A percentile compares a stretch with the other conserved stretches of the same genome.
These are phyloP conservation scores for Tetanocera ferruginea DNA, from an alignment of 2,888 invertebrate genomes.

Conservation along the genomic window DNA sequence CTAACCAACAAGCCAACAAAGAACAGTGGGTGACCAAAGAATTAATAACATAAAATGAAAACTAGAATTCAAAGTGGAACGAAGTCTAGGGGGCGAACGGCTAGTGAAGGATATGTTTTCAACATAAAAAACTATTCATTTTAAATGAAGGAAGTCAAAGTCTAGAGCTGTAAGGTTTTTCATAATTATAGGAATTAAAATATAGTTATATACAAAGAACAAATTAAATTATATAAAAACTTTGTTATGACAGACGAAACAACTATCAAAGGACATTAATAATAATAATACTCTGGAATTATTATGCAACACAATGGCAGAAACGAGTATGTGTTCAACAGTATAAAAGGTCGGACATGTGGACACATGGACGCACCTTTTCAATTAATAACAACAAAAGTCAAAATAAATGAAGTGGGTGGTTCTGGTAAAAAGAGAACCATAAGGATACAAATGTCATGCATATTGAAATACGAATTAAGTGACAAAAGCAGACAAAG, in stretches of 20 bases:
- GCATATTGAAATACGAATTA: neutral
- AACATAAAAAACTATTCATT: no score
- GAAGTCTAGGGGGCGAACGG: neutral
- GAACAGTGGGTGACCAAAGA: neutral
- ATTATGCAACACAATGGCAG: neutral
- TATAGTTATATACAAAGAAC: neutral
- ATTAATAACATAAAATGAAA: conserved; percentile 10
- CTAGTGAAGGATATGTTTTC: neutral
- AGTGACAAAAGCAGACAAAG: neutral
- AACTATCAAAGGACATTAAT: conserved; percentile 11
- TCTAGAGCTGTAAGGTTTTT: no score
- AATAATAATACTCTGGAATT: neutral
- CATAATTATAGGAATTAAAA: neutral
- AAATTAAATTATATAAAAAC: neutral
- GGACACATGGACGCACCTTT: neutral
- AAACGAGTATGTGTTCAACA: neutral
- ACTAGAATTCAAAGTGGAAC: neutral
- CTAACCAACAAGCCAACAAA: neutral
- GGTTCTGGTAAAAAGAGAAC: no score
- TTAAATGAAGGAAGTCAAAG: neutral
- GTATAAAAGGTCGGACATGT: neutral
- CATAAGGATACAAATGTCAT: no score
- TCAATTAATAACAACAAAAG: conserved; percentile 29
- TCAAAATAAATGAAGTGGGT: conserved; percentile 8
- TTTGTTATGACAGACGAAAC: conserved; percentile 26